A percentile compares a stretch with the other conserved stretches of the same genome.
These are phyloP conservation scores for Stylophora pistillata DNA, from an alignment of 64 coral and sea anemone genomes.

Conservation along the genomic window DNA sequence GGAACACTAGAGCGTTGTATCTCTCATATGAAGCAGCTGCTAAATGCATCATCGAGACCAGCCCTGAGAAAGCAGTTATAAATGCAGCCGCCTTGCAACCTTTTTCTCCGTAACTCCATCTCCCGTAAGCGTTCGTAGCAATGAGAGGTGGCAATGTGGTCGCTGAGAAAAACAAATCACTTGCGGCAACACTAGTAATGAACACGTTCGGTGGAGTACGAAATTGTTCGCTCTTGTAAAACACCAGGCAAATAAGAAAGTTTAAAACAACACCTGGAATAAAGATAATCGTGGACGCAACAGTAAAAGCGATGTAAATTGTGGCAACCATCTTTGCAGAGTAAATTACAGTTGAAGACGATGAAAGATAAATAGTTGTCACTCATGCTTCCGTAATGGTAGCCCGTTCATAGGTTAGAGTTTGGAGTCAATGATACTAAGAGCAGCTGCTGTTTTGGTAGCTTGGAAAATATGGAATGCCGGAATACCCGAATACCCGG, in stretches of 20 bases:
- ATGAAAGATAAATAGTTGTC: too few species aligned
- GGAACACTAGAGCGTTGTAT: background rate
- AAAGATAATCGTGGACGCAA: background rate
- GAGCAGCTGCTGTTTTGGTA: too few species aligned
- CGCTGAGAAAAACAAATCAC: background rate
- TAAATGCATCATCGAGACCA: background rate
- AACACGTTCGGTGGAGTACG: background rate
- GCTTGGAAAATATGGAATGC: too few species aligned
- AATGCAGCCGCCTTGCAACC: background rate
- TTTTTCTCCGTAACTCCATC: background rate
- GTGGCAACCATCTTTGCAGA: background rate
- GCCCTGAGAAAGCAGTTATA: background rate
- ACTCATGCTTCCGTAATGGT: too few species aligned
- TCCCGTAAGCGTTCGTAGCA: background rate
- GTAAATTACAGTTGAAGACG: background rate
- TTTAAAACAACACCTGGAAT: background rate
- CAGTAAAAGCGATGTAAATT: background rate
- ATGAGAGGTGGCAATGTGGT: background rate
- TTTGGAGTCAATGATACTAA: too few species aligned
- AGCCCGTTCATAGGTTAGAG: too few species aligned
- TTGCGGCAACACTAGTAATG: background rate
- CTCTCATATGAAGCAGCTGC: background rate
- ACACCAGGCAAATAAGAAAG: background rate
- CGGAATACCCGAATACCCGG: too few species aligned
- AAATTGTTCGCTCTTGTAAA: conserved; percentile 1